phyloP scores from a whole-genome alignment of 1,140 invertebrate genomes.

The Kradibia gibbosae region DNA sequence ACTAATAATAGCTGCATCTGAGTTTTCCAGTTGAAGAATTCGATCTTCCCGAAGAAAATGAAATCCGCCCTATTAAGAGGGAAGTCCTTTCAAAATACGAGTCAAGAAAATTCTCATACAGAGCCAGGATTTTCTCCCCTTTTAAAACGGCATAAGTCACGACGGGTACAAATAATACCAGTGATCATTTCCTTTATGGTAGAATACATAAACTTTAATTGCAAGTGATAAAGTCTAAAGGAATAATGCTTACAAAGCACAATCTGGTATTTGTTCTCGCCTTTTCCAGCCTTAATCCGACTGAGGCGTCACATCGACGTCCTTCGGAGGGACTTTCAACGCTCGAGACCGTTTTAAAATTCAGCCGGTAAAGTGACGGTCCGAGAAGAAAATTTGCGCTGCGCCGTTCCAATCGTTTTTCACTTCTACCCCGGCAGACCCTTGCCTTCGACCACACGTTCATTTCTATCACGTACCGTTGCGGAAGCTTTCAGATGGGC shows the following conservation, averaged over 20 bases:
- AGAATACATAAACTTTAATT: not conserved
- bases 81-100: not conserved
- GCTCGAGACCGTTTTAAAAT: constrained; percentile 4
- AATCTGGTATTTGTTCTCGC: not conserved
- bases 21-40: not conserved
- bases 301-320: not conserved
- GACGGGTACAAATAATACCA: not conserved
- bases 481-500: constrained; percentile 11
- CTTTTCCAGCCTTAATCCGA: not conserved
- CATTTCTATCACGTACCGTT: not conserved
- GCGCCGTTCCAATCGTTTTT: not conserved
- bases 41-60: not conserved
- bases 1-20: not conserved
- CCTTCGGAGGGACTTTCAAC: constrained; percentile 24
- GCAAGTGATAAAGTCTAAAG: not conserved
- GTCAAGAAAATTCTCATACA: not conserved
- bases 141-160: not conserved
- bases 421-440: not conserved
- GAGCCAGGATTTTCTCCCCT: not conserved
- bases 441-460: not conserved
- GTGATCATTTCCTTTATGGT: not conserved
- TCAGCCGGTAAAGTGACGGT: not conserved
- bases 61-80: not conserved
- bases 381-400: constrained; percentile 11
- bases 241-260: not conserved